Conservation (phyloP, 2,797 vertebrate species). For the Spheniscus humboldti region DNA sequence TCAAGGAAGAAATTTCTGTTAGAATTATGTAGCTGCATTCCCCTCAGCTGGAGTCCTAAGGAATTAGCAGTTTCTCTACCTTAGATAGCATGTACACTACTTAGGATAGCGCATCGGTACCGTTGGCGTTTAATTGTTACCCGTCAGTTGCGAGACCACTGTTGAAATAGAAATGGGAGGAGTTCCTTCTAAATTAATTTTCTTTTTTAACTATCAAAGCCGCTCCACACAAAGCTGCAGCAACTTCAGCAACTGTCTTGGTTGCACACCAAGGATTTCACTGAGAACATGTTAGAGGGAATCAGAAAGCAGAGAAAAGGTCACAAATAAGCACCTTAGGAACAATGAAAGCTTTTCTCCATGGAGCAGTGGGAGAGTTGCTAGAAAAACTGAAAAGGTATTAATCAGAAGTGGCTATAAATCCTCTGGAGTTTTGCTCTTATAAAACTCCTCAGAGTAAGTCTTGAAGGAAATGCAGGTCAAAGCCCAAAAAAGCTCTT, state of each 20-base stretch:
- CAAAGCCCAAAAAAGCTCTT: constrained; percentile 87
- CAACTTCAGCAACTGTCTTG: constrained; percentile 73
- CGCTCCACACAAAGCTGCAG: constrained; percentile 62
- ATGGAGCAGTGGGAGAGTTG: constrained; percentile 80
- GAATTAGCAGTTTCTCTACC: neutral
- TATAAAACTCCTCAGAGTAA: constrained; percentile 86
- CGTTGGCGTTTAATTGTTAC: neutral
- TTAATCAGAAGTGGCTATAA: constrained; percentile 88
- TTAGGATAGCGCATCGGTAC: neutral
- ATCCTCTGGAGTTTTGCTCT: constrained; percentile 85
- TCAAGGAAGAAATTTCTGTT: neutral
- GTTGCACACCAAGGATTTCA: constrained; percentile 78
- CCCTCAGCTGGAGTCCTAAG: neutral
- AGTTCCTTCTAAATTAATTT: constrained; percentile 44
- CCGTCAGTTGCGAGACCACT: neutral
- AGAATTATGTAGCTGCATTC: neutral
- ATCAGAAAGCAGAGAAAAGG: constrained; percentile 79
- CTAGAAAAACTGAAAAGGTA: constrained; percentile 81
- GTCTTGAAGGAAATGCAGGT: constrained; percentile 86
- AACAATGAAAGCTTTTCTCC: constrained; percentile 82
- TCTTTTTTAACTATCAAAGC: constrained; percentile 59
- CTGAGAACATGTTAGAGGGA: constrained; percentile 74
- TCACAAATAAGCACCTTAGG: constrained; percentile 80
- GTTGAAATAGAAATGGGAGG: constrained; percentile 53
- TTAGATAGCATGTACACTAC: neutral